These are phyloP conservation scores for Griposia aprilina DNA, from an alignment of 2,888 invertebrate species.

Conservation along the genomic window DNA sequence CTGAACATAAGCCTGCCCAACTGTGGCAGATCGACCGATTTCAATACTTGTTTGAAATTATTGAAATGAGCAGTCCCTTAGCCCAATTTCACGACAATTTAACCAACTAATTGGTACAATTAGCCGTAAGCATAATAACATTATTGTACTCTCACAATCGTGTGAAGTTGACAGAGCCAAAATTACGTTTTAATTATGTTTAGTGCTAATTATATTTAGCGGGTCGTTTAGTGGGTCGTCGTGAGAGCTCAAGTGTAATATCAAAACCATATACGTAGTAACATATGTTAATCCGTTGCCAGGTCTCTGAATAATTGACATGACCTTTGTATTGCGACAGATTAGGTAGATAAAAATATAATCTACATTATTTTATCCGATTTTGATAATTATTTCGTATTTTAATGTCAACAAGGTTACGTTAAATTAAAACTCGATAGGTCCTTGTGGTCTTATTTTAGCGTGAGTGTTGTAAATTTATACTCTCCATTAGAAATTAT, in stretches of 20 bases:
- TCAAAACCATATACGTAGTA: slow-evolving; percentile 21
- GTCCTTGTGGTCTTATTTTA: slow-evolving; percentile 12
- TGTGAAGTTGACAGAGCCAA: not conserved
- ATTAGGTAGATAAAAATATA: slow-evolving; percentile 34
- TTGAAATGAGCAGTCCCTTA: not conserved
- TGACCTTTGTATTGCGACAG: slow-evolving; percentile 26
- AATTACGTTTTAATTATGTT: slow-evolving; percentile 19
- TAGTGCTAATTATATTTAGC: slow-evolving; percentile 23
- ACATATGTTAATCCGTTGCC: slow-evolving; percentile 37
- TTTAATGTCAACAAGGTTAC: slow-evolving; percentile 7
- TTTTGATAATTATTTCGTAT: slow-evolving; percentile 50
- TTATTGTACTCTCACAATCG: slow-evolving; percentile 4
- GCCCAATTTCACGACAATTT: not conserved
- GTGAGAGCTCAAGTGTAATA: not conserved
- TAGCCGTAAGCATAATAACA: not conserved
- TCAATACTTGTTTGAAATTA: slow-evolving; percentile 2
- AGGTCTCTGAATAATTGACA: slow-evolving; percentile 54
- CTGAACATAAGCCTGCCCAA: not conserved
- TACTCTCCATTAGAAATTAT: slow-evolving; percentile 23
- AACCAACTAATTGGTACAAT: not conserved
- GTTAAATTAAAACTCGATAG: slow-evolving; percentile 30
- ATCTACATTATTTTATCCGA: slow-evolving; percentile 34
- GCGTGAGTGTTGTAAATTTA: slow-evolving; percentile 6
- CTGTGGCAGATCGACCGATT: not conserved
- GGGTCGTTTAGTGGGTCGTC: slow-evolving; percentile 5